Evolutionary conservation across 53 echinoderm and acorn worm genomes (phyloP).

Genomic region (Temnopleurus reevesii): DNA sequence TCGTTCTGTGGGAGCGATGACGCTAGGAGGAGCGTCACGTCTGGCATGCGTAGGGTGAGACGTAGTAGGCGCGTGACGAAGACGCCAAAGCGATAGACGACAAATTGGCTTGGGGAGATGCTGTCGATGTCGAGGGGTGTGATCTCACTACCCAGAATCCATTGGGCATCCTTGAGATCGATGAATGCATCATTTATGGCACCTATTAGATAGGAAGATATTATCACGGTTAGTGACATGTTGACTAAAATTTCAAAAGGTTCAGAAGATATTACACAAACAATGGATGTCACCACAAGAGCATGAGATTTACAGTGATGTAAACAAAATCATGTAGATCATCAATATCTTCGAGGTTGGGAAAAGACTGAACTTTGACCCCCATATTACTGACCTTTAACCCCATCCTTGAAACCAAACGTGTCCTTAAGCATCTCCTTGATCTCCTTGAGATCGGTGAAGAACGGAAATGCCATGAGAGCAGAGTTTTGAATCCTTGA

Average conservation of each 20-base stretch:
- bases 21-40: conserved; percentile 95
- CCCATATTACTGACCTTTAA: conserved; percentile 95
- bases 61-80: conserved; percentile 86
- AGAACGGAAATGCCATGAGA: conserved; percentile 86
- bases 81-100: conserved; percentile 97
- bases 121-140: conserved; percentile 90
- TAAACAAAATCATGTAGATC: too few species aligned
- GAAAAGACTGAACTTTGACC: too few species aligned
- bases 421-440: conserved; percentile 96
- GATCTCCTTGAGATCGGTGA: conserved; percentile 90
- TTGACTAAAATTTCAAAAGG: too few species aligned
- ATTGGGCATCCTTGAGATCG: conserved; percentile 98
- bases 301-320: too few species aligned
- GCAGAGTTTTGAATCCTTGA: too few species aligned
- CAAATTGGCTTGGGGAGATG: conserved; percentile 94
- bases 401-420: conserved; percentile 82
- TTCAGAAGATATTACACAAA: too few species aligned
- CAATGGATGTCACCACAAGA: too few species aligned
- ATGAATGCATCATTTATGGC: conserved; percentile 92
- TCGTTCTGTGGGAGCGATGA: conserved; percentile 87
- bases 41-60: conserved; percentile 77
- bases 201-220: conserved; percentile 51
- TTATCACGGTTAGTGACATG: not conserved
- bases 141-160: conserved; percentile 84
- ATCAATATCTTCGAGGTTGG: too few species aligned